Base-by-base conservation (phyloP, 2,888 invertebrate species). In the Cyclophora punctaria region DNA sequence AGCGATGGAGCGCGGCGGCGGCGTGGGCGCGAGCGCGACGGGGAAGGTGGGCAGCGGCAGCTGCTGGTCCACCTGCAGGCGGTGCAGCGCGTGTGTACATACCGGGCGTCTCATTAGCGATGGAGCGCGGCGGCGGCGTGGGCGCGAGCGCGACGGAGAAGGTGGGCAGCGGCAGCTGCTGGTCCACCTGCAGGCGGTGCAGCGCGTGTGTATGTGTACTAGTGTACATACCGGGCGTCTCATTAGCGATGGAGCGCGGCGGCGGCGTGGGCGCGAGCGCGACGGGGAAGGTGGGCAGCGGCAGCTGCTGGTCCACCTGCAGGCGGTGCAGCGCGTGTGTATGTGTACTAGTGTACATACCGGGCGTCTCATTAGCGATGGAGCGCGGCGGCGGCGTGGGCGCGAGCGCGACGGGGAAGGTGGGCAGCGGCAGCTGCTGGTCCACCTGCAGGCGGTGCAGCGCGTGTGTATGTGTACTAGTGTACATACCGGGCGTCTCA, bases 71-170 rank as follows among this genome's bases (percentile, higher is more conserved):
- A 20, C 20, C 20, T 20, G 20, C 20, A 20, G 20, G 20, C 20
- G 20, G 2, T 20, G 20, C 20, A 20, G 20, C 20, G 20, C 20
- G 20, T 20, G 20, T 20, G 20, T 20, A 20, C 20, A 20, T 20
- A 20, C 20, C 20, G 20, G 20, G 20, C 20, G 20, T 20, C 20
- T 94, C 94, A 49, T 92, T 93, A 44, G 95, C 95, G n/a, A 99
- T 93, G 67, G 97, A 97, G 75, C 95, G 95, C 1, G 99, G 98
- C 42, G 96, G 98, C 34, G 98, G 95, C 46, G 98, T 95, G 0
- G 98, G 98, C 33, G 98, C 97, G 53, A 99, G 87, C 37, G 97
- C 93, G 2, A 98, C 96, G 0, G 97, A 98, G 90, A 99, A 99
- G 45, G 98, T 94, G 59, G 96, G 96, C 70, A 97, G 94, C 35